These are phyloP conservation scores for Scrobipalpa costella DNA, from an alignment of 2,888 invertebrate species.

Conservation along the genomic window DNA sequence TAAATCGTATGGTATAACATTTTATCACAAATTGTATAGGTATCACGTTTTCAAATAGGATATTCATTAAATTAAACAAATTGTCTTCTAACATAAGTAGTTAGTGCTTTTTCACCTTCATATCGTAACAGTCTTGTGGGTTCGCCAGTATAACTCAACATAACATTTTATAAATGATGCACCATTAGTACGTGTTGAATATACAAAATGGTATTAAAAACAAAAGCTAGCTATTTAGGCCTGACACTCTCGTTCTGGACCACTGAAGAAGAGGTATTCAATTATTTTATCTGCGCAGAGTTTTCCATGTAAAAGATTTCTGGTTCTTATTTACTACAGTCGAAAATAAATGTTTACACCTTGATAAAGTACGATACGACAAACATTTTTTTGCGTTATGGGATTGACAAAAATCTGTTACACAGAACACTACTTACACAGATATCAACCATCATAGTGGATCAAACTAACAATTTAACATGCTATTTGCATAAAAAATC, in stretches of 20 bases:
- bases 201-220: slow-evolving; percentile 63
- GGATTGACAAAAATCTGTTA: not conserved
- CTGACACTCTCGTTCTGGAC: slow-evolving; percentile 70
- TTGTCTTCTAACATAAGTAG: too few species aligned
- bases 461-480: not conserved
- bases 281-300: slow-evolving; percentile 1
- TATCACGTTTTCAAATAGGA: too few species aligned
- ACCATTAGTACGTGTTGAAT: not conserved
- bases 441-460: slow-evolving; percentile 5
- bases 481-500: slow-evolving; percentile 3
- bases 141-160: not conserved
- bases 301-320: not conserved
- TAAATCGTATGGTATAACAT: not conserved
- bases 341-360: too few species aligned
- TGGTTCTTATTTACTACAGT: not conserved
- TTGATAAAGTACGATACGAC: not conserved
- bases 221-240: slow-evolving; percentile 65
- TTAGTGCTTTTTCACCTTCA: not conserved
- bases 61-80: too few species aligned
- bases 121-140: not conserved
- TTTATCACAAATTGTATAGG: too few species aligned
- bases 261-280: slow-evolving; percentile 77
- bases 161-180: not conserved
- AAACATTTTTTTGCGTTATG: not conserved
- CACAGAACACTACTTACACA: slow-evolving; percentile 13